Evolutionary conservation across 2,797 vertebrate genomes (phyloP).

Genomic region (Chaunax sp.): DNA sequence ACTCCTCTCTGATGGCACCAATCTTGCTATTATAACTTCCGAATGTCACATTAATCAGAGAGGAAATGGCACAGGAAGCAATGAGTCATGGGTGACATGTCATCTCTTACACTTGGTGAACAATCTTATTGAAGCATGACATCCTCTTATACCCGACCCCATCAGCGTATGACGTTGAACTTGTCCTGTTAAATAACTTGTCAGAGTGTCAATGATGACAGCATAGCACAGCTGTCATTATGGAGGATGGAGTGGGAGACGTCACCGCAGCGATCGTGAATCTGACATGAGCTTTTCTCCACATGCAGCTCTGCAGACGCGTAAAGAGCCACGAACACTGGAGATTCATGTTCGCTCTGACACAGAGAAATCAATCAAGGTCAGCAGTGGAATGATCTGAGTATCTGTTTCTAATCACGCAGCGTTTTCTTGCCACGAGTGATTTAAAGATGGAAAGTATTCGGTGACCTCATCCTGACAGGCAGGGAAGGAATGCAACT

Average conservation of each 20-base stretch:
- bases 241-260: constrained; percentile 20
- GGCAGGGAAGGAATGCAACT: constrained; percentile 23
- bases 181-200: neutral
- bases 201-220: constrained; percentile 12
- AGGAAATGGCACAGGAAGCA: constrained; percentile 47
- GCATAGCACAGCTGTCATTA: neutral
- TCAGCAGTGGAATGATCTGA: constrained; percentile 24
- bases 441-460: constrained; percentile 57
- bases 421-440: constrained; percentile 34
- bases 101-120: constrained; percentile 14
- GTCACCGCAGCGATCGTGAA: constrained; percentile 2
- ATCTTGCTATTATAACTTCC: constrained; percentile 25
- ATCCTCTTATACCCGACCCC: constrained; percentile 1
- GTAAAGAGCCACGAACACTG: constrained; percentile 30
- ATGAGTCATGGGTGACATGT: constrained; percentile 53
- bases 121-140: constrained; percentile 10
- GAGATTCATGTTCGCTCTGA: constrained; percentile 45
- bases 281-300: constrained; percentile 11
- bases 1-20: constrained; percentile 7
- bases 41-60: constrained; percentile 45
- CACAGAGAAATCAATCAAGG: constrained; percentile 43
- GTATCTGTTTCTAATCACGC: constrained; percentile 61
- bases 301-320: constrained; percentile 35
- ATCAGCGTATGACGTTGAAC: constrained; percentile 14
- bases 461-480: constrained; percentile 49